Evolutionary conservation across 2,888 invertebrate genomes (phyloP).

Genomic region (Hartigia nigra): DNA sequence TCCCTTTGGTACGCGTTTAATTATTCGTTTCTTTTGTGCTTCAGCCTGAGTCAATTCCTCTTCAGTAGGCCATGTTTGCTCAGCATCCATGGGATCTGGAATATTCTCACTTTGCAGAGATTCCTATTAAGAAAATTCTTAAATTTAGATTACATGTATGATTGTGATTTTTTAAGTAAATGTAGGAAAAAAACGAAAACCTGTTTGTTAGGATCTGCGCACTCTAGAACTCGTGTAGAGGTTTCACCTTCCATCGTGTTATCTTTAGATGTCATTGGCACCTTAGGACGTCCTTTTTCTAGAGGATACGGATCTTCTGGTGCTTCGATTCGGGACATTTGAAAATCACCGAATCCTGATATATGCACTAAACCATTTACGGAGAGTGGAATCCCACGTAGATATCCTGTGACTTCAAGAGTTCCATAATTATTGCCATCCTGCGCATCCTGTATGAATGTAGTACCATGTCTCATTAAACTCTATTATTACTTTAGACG

Average conservation of each 20-base stretch:
- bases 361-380: slow-evolving; percentile 92
- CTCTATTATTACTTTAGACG: slow-evolving; percentile 38
- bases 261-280: background rate
- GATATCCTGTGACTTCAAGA: slow-evolving; percentile 86
- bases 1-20: slow-evolving; percentile 90
- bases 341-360: slow-evolving; percentile 93
- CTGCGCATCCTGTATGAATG: slow-evolving; percentile 25
- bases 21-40: slow-evolving; percentile 71
- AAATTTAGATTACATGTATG: background rate
- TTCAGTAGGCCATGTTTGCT: slow-evolving; percentile 97
- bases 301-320: slow-evolving; percentile 77
- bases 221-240: slow-evolving; percentile 69
- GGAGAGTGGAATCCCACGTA: slow-evolving; percentile 85
- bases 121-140: slow-evolving; percentile 63
- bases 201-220: slow-evolving; percentile 76
- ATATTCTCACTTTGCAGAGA: slow-evolving; percentile 82
- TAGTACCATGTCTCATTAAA: slow-evolving; percentile 10
- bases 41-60: slow-evolving; percentile 86
- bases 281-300: slow-evolving; percentile 61
- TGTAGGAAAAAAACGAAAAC: slow-evolving; percentile 35
- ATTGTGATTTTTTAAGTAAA: background rate
- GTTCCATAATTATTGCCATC: slow-evolving; percentile 70
- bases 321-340: slow-evolving; percentile 84
- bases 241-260: slow-evolving; percentile 44
- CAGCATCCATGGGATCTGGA: slow-evolving; percentile 92